Percentiles rank a stretch among this genome's conserved stretches.
Conservation (phyloP, 2,797 vertebrate genomes). For the Lerista edwardsae region DNA sequence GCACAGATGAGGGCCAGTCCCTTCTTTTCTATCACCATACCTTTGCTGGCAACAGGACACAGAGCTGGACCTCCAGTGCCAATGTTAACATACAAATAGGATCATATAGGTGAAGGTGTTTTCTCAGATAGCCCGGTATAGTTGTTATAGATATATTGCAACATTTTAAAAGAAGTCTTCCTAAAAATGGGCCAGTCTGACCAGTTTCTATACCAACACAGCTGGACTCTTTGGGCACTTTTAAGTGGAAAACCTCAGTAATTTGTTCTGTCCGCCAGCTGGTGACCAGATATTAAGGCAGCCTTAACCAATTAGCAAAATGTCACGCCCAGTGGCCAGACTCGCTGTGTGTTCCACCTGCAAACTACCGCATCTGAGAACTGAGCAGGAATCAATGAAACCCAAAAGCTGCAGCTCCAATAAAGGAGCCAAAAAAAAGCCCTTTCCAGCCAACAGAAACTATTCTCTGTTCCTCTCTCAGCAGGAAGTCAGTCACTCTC, state of each 20-base stretch:
- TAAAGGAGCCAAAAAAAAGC: neutral
- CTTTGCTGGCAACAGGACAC: neutral
- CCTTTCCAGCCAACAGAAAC: neutral
- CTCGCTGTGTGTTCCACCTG: conserved; percentile 9
- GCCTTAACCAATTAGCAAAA: conserved; percentile 7
- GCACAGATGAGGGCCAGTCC: neutral
- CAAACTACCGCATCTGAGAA: conserved; percentile 5
- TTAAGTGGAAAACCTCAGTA: conserved; percentile 20
- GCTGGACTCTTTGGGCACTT: neutral
- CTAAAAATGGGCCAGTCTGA: neutral
- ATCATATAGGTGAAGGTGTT: neutral
- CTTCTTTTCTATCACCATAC: neutral
- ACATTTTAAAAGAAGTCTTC: neutral
- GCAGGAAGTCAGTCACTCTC: conserved; percentile 3
- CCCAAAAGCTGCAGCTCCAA: neutral
- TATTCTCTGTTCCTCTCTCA: conserved; percentile 13
- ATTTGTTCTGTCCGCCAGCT: conserved; percentile 16
- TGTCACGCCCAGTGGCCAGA: conserved; percentile 1
- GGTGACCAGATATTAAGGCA: conserved; percentile 14
- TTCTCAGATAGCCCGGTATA: no score
- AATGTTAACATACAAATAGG: neutral
- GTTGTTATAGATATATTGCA: neutral
- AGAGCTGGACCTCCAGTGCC: neutral
- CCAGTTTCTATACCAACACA: neutral
- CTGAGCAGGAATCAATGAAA: conserved; percentile 12